A percentile compares a stretch with the other conserved stretches of the same genome.
Evolutionary conservation across 2,888 invertebrate species (phyloP).

Genomic region (Eupeodes latifasciatus): DNA sequence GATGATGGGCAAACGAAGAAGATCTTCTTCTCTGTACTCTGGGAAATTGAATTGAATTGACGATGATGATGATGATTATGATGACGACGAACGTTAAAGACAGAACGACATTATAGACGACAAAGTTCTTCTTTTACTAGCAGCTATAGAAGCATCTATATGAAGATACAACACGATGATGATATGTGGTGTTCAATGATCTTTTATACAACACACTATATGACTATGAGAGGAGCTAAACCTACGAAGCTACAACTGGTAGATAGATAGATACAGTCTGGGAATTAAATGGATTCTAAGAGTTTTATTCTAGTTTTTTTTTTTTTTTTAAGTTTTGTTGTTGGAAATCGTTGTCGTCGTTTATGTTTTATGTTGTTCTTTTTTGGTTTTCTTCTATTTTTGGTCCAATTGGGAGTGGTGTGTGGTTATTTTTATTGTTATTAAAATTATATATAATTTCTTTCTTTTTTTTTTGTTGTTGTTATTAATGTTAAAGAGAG

Average conservation of each 20-base stretch:
- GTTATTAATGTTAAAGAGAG: neutral
- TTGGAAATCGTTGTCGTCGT: conserved; percentile 30
- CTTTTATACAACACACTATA: conserved; percentile 54
- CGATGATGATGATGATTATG: conserved; percentile 35
- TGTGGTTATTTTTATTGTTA: conserved; percentile 45
- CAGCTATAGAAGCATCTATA: neutral
- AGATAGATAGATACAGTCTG: conserved; percentile 50
- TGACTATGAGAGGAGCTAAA: neutral
- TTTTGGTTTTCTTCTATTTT: conserved; percentile 44
- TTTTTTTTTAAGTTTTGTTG: conserved; percentile 14
- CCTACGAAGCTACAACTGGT: neutral
- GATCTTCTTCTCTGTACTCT: conserved; percentile 52
- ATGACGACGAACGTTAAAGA: conserved; percentile 23
- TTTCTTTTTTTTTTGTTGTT: conserved; percentile 17
- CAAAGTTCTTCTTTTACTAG: conserved; percentile 32
- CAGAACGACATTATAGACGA: conserved; percentile 47
- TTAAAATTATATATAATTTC: conserved; percentile 33
- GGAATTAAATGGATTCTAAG: conserved; percentile 74
- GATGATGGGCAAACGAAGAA: conserved; percentile 49
- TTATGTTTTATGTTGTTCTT: conserved; percentile 14
- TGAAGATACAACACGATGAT: conserved; percentile 58
- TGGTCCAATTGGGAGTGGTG: conserved; percentile 67
- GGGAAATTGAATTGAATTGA: conserved; percentile 74
- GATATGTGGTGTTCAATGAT: conserved; percentile 76
- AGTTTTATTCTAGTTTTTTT: conserved; percentile 41